Percentiles rank a stretch among this genome's conserved stretches.
phyloP scores from a whole-genome alignment of 2,888 invertebrate genomes.

The Chelonus formosanus region DNA sequence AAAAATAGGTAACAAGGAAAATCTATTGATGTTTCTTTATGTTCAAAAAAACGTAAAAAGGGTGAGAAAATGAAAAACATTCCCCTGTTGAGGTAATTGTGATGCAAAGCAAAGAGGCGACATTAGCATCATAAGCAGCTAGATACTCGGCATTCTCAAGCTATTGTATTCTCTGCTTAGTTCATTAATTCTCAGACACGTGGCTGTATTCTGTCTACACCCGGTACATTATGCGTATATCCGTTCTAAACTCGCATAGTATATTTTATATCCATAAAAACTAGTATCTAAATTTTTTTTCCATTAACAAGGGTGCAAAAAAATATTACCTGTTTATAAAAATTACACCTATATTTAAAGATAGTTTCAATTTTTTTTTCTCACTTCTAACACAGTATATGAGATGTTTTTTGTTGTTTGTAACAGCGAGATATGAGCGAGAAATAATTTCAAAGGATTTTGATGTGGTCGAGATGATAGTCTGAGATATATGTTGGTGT shows the following conservation, averaged over 20 bases:
- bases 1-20: background rate
- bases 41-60: conserved; percentile 20
- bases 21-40: background rate
- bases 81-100: conserved; percentile 53
- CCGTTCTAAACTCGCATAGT: conserved; percentile 30
- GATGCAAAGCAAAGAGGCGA: conserved; percentile 61
- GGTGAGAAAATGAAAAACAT: conserved; percentile 22
- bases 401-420: no score
- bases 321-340: no score
- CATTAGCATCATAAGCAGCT: conserved; percentile 62
- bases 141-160: conserved; percentile 57
- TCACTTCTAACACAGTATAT: no score
- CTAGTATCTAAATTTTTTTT: background rate
- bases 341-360: no score
- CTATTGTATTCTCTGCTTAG: conserved; percentile 58
- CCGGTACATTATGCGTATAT: conserved; percentile 43
- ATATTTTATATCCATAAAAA: background rate
- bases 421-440: background rate
- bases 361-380: no score
- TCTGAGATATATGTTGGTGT: background rate
- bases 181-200: conserved; percentile 56
- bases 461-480: conserved; percentile 8
- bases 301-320: no score
- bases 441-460: conserved; percentile 11
- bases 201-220: conserved; percentile 33